Evolutionary conservation across 2,888 invertebrate genomes (phyloP), one percentile per base, ranked within the genome.

Genomic region (Eilema depressum): DNA sequence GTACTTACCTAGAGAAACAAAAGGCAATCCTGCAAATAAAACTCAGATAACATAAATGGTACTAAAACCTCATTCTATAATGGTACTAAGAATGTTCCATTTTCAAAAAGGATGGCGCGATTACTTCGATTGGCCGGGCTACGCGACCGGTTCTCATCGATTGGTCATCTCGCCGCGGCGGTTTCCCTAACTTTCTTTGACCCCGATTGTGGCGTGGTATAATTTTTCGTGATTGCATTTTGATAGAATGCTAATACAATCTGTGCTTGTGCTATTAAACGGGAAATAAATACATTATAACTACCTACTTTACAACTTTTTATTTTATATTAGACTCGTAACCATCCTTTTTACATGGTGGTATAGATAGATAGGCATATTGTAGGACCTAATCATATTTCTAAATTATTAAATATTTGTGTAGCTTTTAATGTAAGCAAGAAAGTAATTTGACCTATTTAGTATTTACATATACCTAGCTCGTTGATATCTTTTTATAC

Each of bases 121-220:
- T 81, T 79, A 81, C 76, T 78, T 74, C 75, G 76, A 79, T 82
- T 82, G 82, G 81, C 56, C 47, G 74, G 69, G 68, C 70, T 67
- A 66, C 66, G 75, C 80, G 84, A 91, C 92, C 91, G 91, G 93
- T 93, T 92, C 85, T 77, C 77, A 77, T 76, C 86, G 86, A 86
- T 89, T 88, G 89, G 89, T 86, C 90, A 89, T 92, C 90, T 88
- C 86, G 80, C 25, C 67, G 87, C 81, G 82, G 84, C 85, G 86
- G 88, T 91, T 92, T 92, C 93, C 92, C 90, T 88, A 93, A 93
- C 94, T 94, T 94, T 94, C 94, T 94, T 94, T 86, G 94, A 93
- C 94, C 94, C 84, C 89, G 87, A 89, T 93, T 82, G 81, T 79
- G 66, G 73, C 70, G 81, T 74, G 84, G 81, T 83, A 84, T 75